phyloP scores from a whole-genome alignment of 1,140 invertebrate genomes.

The Delia radicum region DNA sequence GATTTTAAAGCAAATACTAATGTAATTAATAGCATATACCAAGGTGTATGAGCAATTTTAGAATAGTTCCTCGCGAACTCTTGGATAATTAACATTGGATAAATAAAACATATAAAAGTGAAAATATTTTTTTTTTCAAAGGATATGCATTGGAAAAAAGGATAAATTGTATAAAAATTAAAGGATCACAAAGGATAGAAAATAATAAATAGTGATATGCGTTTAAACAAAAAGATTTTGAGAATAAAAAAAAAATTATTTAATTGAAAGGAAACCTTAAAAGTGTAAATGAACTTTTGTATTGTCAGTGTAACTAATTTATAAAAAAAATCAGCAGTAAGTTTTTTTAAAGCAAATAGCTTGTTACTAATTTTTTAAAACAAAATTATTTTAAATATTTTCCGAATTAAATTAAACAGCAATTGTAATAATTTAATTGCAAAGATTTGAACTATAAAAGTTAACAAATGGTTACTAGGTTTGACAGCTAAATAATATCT shows the following conservation, averaged over 20 bases:
- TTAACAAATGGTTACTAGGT: too few relatives aligned
- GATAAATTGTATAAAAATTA: background rate
- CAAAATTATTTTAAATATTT: too few relatives aligned
- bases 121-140: background rate
- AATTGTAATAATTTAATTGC: too few relatives aligned
- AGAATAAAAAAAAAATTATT: background rate
- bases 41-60: slow-evolving; percentile 31
- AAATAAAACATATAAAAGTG: slow-evolving; percentile 24
- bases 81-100: slow-evolving; percentile 42
- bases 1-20: slow-evolving; percentile 44
- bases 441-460: too few relatives aligned
- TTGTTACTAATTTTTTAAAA: too few relatives aligned
- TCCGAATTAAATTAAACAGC: too few relatives aligned
- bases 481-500: too few relatives aligned
- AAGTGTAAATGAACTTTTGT: too few relatives aligned
- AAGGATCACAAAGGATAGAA: background rate
- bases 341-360: too few relatives aligned
- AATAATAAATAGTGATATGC: too few relatives aligned
- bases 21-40: slow-evolving; percentile 55
- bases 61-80: slow-evolving; percentile 45
- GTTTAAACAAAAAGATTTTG: background rate
- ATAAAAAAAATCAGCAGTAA: too few relatives aligned
- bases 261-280: slow-evolving; percentile 13
- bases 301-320: too few relatives aligned
- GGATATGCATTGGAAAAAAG: background rate